A percentile compares a stretch with the other conserved stretches of the same genome.
phyloP scores from a whole-genome alignment of 1,140 invertebrate genomes.

The Reticulitermes speratus region DNA sequence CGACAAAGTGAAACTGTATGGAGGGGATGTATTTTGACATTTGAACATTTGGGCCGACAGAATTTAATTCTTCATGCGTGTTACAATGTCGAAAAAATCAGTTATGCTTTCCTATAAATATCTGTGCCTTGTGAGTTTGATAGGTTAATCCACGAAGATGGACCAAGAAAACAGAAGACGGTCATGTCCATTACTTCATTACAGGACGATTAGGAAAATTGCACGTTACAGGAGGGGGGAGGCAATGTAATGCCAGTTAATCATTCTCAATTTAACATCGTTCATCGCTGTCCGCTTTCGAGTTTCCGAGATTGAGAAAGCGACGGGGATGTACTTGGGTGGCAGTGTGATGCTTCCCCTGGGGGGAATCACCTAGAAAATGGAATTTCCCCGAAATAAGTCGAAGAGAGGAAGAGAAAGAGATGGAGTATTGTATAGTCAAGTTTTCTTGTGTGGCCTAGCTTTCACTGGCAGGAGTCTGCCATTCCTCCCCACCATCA shows the following conservation, averaged over 20 bases:
- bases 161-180: too few relatives aligned
- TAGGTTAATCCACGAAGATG: not conserved
- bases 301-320: not conserved
- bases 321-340: not conserved
- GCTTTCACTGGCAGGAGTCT: not conserved
- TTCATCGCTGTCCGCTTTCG: not conserved
- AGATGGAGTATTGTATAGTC: not conserved
- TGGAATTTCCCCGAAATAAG: slow-evolving; percentile 17
- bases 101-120: not conserved
- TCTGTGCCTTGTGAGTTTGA: not conserved
- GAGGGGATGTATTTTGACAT: too few relatives aligned
- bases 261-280: not conserved
- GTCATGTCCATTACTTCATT: not conserved
- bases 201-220: not conserved
- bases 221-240: not conserved
- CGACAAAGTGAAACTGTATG: too few relatives aligned
- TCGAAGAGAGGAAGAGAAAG: not conserved
- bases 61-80: not conserved
- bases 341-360: not conserved
- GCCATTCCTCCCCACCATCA: not conserved
- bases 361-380: slow-evolving; percentile 20
- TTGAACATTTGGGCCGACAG: too few relatives aligned
- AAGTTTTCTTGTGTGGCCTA: not conserved
- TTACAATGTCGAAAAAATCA: not conserved
- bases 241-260: not conserved